These are phyloP conservation scores for Euthynnus affinis DNA, from an alignment of 2,797 vertebrate species.

Conservation along the genomic window DNA sequence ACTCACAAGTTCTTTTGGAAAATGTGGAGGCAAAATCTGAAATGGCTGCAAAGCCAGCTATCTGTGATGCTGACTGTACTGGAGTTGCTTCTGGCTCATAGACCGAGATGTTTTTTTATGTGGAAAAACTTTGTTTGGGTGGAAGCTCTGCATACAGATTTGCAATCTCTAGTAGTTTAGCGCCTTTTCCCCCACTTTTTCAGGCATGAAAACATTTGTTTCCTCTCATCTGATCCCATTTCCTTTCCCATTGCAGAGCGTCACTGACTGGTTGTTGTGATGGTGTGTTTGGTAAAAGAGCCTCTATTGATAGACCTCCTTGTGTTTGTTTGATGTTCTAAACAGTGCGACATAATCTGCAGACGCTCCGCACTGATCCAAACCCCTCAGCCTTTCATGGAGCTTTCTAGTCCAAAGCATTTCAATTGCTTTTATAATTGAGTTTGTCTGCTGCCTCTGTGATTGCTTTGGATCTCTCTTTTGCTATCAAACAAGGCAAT, in stretches of 20 bases:
- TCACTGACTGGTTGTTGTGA: constrained; percentile 43
- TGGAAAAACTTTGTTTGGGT: constrained; percentile 32
- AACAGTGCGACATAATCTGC: constrained; percentile 79
- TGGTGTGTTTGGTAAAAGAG: constrained; percentile 64
- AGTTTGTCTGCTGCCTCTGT: constrained; percentile 80
- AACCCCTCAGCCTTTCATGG: constrained; percentile 77
- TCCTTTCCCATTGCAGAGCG: constrained; percentile 32
- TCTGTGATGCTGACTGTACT: constrained; percentile 14
- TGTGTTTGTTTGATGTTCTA: constrained; percentile 80
- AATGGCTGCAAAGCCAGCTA: constrained; percentile 32
- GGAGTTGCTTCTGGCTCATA: constrained; percentile 18
- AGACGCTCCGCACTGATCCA: constrained; percentile 73
- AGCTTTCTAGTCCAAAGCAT: constrained; percentile 81
- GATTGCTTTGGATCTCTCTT: constrained; percentile 81
- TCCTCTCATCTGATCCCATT: constrained; percentile 59
- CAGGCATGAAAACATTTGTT: constrained; percentile 52
- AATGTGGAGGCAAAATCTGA: constrained; percentile 36
- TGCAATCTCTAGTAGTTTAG: constrained; percentile 33
- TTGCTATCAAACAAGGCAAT: constrained; percentile 82
- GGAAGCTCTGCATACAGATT: constrained; percentile 40
- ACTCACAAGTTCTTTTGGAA: constrained; percentile 38
- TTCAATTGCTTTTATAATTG: constrained; percentile 84
- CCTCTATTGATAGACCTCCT: constrained; percentile 75
- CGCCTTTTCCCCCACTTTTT: constrained; percentile 19
- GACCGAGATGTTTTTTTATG: constrained; percentile 39